Evolutionary conservation across 2,113 vertebrate species (phyloP).

Genomic region (Anoplopoma fimbria): DNA sequence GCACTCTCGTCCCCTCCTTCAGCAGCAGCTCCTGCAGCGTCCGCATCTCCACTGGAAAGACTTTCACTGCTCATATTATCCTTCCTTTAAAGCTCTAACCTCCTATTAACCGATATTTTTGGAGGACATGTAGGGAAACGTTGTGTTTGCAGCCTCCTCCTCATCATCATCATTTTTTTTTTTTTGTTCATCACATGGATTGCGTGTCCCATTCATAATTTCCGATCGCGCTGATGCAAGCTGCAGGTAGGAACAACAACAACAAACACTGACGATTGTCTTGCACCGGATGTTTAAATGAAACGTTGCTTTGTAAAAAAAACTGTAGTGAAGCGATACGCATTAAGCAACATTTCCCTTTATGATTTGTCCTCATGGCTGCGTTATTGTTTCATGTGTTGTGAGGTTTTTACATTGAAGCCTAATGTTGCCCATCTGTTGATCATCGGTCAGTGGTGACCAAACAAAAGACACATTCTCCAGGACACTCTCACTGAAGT

Average conservation of each 20-base stretch:
- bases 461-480: background rate
- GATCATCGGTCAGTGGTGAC: background rate
- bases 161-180: too few species aligned
- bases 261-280: background rate
- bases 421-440: background rate
- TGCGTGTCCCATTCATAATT: constrained; percentile 7
- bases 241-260: constrained; percentile 46
- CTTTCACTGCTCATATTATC: background rate
- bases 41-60: background rate
- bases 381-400: background rate
- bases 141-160: background rate
- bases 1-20: background rate
- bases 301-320: background rate
- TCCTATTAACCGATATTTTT: background rate
- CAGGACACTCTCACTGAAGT: background rate
- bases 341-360: background rate
- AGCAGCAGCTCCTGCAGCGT: background rate
- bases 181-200: background rate
- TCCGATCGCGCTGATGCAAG: constrained; percentile 15
- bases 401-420: background rate
- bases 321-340: background rate
- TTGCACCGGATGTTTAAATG: too few species aligned
- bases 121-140: background rate
- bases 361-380: background rate
- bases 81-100: background rate